These are phyloP conservation scores for Watersipora subatra DNA, from an alignment of 1,140 invertebrate species.

Conservation along the genomic window DNA sequence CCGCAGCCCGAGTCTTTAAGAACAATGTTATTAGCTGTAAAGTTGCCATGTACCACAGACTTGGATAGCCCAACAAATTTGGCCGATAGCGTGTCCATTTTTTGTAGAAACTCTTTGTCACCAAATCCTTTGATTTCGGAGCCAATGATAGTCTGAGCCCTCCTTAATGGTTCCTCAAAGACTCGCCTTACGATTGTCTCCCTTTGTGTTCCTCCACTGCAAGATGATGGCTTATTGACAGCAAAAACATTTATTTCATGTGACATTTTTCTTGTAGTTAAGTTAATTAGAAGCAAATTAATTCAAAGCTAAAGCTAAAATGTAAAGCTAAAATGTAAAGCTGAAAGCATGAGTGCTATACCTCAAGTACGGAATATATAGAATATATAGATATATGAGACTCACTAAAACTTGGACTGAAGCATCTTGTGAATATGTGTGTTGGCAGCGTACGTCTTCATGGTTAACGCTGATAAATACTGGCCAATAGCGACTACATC, in stretches of 20 bases:
- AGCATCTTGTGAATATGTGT: neutral
- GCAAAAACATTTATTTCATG: neutral
- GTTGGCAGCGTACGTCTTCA: neutral
- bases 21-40: neutral
- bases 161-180: neutral
- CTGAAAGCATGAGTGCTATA: no score
- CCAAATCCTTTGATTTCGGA: neutral
- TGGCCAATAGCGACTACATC: neutral
- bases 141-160: neutral
- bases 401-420: neutral
- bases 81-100: neutral
- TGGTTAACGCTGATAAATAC: neutral
- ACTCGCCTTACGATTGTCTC: neutral
- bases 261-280: no score
- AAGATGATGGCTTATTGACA: neutral
- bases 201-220: neutral
- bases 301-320: no score
- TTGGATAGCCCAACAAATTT: neutral
- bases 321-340: no score
- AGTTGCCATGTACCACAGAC: neutral
- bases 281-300: no score
- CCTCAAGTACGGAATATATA: no score
- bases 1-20: neutral
- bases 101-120: neutral
- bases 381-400: neutral